phyloP scores from a whole-genome alignment of 2,888 invertebrate genomes.

The Sialis fuliginosa region DNA sequence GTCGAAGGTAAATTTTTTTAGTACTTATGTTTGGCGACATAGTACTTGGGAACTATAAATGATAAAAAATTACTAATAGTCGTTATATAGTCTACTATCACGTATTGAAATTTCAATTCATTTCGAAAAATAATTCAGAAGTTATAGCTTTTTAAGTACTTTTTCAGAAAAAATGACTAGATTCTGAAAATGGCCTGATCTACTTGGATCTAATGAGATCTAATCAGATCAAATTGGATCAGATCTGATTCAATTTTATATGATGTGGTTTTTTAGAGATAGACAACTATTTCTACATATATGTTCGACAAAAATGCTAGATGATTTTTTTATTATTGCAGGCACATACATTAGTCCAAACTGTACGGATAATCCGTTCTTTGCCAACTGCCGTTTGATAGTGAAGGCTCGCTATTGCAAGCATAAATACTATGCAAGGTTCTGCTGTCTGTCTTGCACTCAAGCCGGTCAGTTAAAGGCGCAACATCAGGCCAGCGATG shows the following conservation, averaged over 20 bases:
- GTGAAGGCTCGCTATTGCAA: slow-evolving; percentile 67
- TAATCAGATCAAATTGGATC: no score
- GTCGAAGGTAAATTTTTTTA: slow-evolving; percentile 48
- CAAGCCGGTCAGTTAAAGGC: slow-evolving; percentile 57
- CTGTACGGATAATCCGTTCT: slow-evolving; percentile 74
- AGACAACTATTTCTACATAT: no score
- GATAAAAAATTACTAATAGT: not conserved
- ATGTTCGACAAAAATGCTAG: no score
- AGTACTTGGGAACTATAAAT: not conserved
- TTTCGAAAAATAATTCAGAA: no score
- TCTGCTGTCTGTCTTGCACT: slow-evolving; percentile 89
- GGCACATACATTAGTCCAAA: slow-evolving; percentile 56
- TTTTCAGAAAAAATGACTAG: no score
- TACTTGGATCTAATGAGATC: no score
- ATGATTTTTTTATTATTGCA: slow-evolving; percentile 24
- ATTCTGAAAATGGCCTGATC: no score
- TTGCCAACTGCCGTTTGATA: slow-evolving; percentile 80
- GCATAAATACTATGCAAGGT: slow-evolving; percentile 81
- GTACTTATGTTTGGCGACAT: not conserved
- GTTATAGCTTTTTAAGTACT: no score
- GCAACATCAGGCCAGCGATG: slow-evolving; percentile 2
- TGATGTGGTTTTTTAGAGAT: no score
- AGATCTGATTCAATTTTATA: no score
- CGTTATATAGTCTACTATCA: no score
- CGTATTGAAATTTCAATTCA: no score